Evolutionary conservation across 2,888 invertebrate genomes (phyloP).

Genomic region (Xestia ashworthii): DNA sequence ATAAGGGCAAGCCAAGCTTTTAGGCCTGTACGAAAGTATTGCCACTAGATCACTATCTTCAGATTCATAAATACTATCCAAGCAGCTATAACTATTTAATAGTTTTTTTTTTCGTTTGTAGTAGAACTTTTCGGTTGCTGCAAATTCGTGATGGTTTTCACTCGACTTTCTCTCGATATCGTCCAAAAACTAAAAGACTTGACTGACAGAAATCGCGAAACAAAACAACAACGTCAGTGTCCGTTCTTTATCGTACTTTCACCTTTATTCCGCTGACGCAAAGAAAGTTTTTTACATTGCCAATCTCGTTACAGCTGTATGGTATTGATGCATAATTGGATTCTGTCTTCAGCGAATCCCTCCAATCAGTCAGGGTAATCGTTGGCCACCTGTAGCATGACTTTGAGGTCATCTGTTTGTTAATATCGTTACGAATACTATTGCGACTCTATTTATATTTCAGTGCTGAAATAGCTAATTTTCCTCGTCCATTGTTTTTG

Average conservation of each 20-base stretch:
- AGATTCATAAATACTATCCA: background rate
- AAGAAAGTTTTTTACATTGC: constrained; percentile 51
- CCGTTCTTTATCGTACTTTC: constrained; percentile 72
- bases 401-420: constrained; percentile 34
- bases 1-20: too few species aligned
- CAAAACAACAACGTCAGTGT: constrained; percentile 54
- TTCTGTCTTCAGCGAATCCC: constrained; percentile 54
- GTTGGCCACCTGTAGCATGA: constrained; percentile 32
- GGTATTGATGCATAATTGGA: constrained; percentile 39
- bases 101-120: background rate
- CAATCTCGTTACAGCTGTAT: constrained; percentile 21
- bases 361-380: constrained; percentile 48
- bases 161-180: constrained; percentile 68
- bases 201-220: constrained; percentile 43
- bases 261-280: constrained; percentile 62
- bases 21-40: too few species aligned
- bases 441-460: constrained; percentile 42
- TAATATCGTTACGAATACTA: constrained; percentile 17
- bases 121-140: constrained; percentile 18
- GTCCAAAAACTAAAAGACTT: constrained; percentile 61
- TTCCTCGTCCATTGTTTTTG: constrained; percentile 60
- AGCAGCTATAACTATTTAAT: background rate
- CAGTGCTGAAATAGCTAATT: constrained; percentile 55
- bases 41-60: background rate
- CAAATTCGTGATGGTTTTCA: constrained; percentile 61